Evolutionary conservation across 2,113 vertebrate species (phyloP).

Genomic region (Drymodes brunneopygia): DNA sequence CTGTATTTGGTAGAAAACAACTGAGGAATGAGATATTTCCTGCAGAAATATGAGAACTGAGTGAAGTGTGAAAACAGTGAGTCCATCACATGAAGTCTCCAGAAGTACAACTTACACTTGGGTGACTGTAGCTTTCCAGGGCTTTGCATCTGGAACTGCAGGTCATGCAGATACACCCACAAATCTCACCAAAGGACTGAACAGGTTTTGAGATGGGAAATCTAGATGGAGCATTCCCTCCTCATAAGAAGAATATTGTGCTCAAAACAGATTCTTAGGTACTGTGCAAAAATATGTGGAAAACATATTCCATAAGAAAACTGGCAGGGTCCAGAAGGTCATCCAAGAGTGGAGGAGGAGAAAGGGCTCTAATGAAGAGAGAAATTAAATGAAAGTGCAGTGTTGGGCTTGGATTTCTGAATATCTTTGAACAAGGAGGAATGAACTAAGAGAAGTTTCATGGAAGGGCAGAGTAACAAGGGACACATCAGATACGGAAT

Average conservation of each 20-base stretch:
- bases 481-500: background rate
- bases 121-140: rapidly evolving
- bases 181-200: background rate
- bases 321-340: background rate
- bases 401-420: background rate
- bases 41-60: background rate
- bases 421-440: background rate
- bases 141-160: background rate
- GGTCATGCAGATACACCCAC: background rate
- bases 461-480: background rate
- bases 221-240: background rate
- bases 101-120: background rate
- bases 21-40: background rate
- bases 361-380: background rate
- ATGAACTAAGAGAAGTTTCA: background rate
- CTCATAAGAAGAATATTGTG: background rate
- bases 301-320: background rate
- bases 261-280: background rate
- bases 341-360: background rate
- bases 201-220: background rate
- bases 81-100: background rate
- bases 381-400: background rate
- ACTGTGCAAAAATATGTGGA: background rate
- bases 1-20: background rate
- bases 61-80: background rate